Evolutionary conservation across 2,888 invertebrate species (phyloP).

Genomic region (Cosmia trapezina): DNA sequence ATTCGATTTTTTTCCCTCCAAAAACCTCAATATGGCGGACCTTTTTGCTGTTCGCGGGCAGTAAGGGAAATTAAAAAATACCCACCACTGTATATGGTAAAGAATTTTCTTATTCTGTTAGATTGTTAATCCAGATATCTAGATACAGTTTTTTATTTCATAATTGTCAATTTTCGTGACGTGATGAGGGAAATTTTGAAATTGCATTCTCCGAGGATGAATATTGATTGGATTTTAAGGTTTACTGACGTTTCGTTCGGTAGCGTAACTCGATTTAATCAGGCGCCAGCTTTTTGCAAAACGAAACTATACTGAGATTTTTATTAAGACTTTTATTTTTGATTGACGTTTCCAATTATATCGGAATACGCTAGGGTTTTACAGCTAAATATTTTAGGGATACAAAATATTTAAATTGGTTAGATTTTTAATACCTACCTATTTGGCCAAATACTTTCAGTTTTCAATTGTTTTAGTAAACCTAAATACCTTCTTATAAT

Average conservation of each 20-base stretch:
- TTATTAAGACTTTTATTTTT: slow-evolving; percentile 30
- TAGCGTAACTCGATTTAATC: slow-evolving; percentile 45
- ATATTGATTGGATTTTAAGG: slow-evolving; percentile 51
- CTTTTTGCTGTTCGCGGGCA: slow-evolving; percentile 71
- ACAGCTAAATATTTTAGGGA: background rate
- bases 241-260: slow-evolving; percentile 31
- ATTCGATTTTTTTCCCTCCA: slow-evolving; percentile 80
- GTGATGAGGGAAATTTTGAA: slow-evolving; percentile 31
- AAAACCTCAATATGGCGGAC: slow-evolving; percentile 81
- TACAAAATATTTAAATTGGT: background rate
- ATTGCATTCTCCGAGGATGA: slow-evolving; percentile 39
- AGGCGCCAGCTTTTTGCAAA: slow-evolving; percentile 13
- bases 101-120: background rate
- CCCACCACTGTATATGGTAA: slow-evolving; percentile 29
- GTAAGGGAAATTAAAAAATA: slow-evolving; percentile 75
- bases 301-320: slow-evolving; percentile 25
- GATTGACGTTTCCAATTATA: slow-evolving; percentile 50
- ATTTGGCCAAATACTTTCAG: no score
- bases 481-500: background rate
- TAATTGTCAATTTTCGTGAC: slow-evolving; percentile 2
- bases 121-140: background rate
- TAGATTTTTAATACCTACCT: background rate
- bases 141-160: slow-evolving; percentile 3
- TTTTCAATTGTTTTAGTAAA: background rate
- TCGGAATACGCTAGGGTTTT: background rate